Base-by-base conservation (phyloP, 2,888 invertebrate species). In the Xanthorhoe designata region DNA sequence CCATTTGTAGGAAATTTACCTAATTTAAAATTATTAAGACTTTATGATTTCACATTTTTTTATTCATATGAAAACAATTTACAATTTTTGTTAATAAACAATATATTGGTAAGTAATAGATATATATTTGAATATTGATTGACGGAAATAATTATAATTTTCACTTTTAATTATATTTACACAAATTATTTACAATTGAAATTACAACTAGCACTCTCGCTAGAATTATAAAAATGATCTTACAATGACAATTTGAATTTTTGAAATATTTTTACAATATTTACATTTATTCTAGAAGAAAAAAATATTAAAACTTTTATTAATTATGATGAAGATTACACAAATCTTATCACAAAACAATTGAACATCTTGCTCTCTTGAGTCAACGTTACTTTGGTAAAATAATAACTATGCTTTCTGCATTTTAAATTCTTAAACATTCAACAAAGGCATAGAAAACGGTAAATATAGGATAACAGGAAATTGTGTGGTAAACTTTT, bases 11-110 rank as follows among this genome's bases (percentile, higher is more conserved):
- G n/a, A n/a, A n/a, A n/a, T n/a, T n/a, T n/a, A n/a, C n/a, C n/a
- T n/a, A n/a, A n/a, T n/a, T 32, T 32, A 32, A 32, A 32, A 32
- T 4, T 32, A 1, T 32, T 4, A 24, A 47, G 35, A 42, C 15
- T 19, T 19, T 8, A 32, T 58, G 56, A 50, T 62, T 65, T 54
- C 79, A 84, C 76, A 78, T 82, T 85, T 87, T 76, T 91, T 90
- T 86, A 87, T 85, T 90, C 81, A 90, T 90, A 90, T 89, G 89
- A 92, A 92, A 92, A 92, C 89, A 89, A 87, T 87, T 90, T 89
- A 91, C 88, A 91, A 87, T 89, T 78, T 87, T 85, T 77, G 86
- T 89, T 89, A 53, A 17, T 82, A 90, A 92, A 90, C 87, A 88
- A 91, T 91, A 90, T 86, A 90, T 89, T 85, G 83, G 81, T n/a